Conservation (phyloP, 2,888 invertebrate species). For the Scaptomyza cyrtandrae region DNA sequence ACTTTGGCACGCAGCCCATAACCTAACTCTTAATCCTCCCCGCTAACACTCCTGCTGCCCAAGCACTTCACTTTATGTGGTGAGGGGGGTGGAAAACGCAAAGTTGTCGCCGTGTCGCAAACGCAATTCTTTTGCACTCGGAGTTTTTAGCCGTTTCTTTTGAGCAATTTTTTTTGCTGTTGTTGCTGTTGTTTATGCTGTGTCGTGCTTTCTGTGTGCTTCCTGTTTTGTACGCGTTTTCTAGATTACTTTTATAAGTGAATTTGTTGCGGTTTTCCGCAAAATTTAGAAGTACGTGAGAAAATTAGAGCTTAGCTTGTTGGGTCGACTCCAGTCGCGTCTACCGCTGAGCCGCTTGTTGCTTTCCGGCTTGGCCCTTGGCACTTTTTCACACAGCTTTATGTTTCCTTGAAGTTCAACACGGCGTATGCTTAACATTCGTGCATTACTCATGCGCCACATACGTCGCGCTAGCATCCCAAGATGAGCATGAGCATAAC, state of each 20-base stretch:
- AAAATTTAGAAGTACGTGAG: slow-evolving; percentile 80
- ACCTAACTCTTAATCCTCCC: background rate
- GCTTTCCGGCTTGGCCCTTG: slow-evolving; percentile 43
- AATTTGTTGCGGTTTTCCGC: slow-evolving; percentile 79
- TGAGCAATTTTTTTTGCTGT: slow-evolving; percentile 21
- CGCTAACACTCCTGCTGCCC: background rate
- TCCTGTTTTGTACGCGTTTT: slow-evolving; percentile 76
- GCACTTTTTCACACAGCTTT: slow-evolving; percentile 3
- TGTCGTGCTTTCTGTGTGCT: slow-evolving; percentile 57
- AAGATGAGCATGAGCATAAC: slow-evolving; percentile 30
- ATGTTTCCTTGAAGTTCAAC: slow-evolving; percentile 28
- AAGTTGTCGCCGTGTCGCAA: slow-evolving; percentile 75
- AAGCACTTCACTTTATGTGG: slow-evolving; percentile 25
- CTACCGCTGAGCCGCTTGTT: slow-evolving; percentile 58
- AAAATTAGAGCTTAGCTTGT: slow-evolving; percentile 77
- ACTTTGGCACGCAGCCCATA: slow-evolving; percentile 6
- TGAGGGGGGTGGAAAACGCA: slow-evolving; percentile 41
- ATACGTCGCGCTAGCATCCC: slow-evolving; percentile 22
- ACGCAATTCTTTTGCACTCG: slow-evolving; percentile 72
- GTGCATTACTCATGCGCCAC: slow-evolving; percentile 57
- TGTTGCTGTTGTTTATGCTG: slow-evolving; percentile 16
- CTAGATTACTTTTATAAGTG: slow-evolving; percentile 80
- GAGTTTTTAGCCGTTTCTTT: slow-evolving; percentile 45
- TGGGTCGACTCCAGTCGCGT: slow-evolving; percentile 26
- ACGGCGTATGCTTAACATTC: slow-evolving; percentile 56